Base-by-base conservation (phyloP, 2,113 vertebrate genomes). In the Athene noctua region DNA sequence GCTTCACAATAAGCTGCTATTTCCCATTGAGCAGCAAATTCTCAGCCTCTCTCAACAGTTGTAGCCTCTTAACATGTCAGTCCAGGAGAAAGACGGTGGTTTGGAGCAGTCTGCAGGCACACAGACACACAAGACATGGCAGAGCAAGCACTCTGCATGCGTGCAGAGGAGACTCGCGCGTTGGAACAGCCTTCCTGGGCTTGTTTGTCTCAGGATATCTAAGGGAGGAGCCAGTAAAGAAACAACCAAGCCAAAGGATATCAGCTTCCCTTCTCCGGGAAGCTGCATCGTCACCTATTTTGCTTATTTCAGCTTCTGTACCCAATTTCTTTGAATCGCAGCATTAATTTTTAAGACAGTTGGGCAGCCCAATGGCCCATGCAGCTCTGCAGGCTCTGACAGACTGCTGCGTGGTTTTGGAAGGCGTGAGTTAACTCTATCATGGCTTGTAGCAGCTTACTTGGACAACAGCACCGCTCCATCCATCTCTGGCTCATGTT, bases 371-470 rank as follows among this genome's bases (percentile, higher is more conserved):
- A 1, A 0, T 7, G 3, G 40, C 36, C 36, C 18, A 0, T 2
- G 49, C 36, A 18, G 71, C 67, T 34, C 88, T 13, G 26, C 10
- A 17, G 74, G 67, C 75, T 63, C 57, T 29, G 77, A 6, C 52
- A 13, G n/a, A 6, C 23, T 3, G 52, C 61, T 59, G 21, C 0
- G 55, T 5, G 80, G 15, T 10, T 55, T 74, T 12, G 12, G 57
- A 15, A 54, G 55, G 34, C 40, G 57, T 44, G 59, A 38, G 15
- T 87, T 90, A 83, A 61, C 79, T 46, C 79, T 7, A 0, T 3
- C 68, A 0, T 1, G 5, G 6, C 32, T 74, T 72, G 15, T 0
- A 49, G n/a, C 26, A 62, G 65, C 32, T 47, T 15, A 6, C 22
- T 40, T 10, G 47, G 55, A 7, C 10, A 4, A 2, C 6, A 13